A percentile compares a stretch with the other conserved stretches of the same genome.
Evolutionary conservation across 2,113 vertebrate species (phyloP).

Genomic region (Platysteira castanea): DNA sequence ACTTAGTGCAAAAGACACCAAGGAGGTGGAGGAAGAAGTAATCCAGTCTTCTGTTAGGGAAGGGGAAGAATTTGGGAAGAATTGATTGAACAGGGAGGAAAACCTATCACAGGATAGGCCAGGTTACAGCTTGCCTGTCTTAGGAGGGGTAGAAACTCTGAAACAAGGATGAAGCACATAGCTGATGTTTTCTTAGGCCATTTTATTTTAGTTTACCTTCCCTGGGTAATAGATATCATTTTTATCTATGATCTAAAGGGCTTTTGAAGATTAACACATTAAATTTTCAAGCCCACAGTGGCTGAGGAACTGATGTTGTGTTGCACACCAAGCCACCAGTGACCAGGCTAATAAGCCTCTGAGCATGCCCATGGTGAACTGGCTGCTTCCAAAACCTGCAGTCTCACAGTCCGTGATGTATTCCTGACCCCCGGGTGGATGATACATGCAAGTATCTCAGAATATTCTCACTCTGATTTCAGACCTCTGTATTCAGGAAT

Average conservation of each 20-base stretch:
- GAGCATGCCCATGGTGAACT: neutral
- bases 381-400: neutral
- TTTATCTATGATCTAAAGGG: neutral
- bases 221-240: neutral
- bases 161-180: neutral
- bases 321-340: neutral
- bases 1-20: neutral
- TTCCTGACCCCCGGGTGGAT: neutral
- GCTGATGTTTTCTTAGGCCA: neutral
- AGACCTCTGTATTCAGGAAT: neutral
- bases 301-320: neutral
- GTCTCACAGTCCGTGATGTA: neutral
- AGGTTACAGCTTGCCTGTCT: neutral
- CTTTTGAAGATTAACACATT: conserved; percentile 7
- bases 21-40: neutral
- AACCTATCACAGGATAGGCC: neutral
- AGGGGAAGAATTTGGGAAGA: neutral
- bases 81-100: neutral
- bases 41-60: neutral
- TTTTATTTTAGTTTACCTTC: neutral
- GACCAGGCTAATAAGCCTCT: neutral
- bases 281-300: neutral
- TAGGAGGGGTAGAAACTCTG: neutral
- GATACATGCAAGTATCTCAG: neutral
- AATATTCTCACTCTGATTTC: neutral